These are phyloP conservation scores for Castor canadensis DNA, from an alignment of 2,113 vertebrate species.

Conservation along the genomic window DNA sequence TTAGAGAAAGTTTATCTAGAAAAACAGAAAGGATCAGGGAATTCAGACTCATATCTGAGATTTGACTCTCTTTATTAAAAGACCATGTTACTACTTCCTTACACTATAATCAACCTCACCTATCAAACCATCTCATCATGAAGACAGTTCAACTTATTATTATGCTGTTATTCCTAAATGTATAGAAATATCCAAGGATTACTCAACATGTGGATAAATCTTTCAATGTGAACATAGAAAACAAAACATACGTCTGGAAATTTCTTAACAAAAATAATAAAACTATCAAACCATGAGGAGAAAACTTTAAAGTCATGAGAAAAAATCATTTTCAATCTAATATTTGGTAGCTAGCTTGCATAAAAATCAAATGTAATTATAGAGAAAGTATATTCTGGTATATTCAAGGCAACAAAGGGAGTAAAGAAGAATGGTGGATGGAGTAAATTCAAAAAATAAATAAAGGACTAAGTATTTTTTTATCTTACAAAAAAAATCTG, in stretches of 20 bases:
- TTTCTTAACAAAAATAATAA: not conserved
- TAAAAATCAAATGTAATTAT: not conserved
- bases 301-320: not conserved
- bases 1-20: not conserved
- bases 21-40: not conserved
- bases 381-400: not conserved
- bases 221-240: constrained; percentile 10
- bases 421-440: too few relatives aligned
- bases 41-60: not conserved
- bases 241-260: not conserved
- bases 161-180: not conserved
- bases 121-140: not conserved
- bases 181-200: not conserved
- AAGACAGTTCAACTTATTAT: not conserved
- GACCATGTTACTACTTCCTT: not conserved
- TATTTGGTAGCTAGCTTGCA: not conserved
- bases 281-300: not conserved
- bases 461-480: too few relatives aligned
- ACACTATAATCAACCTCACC: not conserved
- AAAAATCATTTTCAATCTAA: constrained; percentile 11
- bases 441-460: too few relatives aligned
- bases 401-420: not conserved
- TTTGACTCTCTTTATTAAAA: not conserved
- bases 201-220: not conserved
- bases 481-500: not conserved